phyloP scores from a whole-genome alignment of 2,113 vertebrate species.

The Puntigrus tetrazona region DNA sequence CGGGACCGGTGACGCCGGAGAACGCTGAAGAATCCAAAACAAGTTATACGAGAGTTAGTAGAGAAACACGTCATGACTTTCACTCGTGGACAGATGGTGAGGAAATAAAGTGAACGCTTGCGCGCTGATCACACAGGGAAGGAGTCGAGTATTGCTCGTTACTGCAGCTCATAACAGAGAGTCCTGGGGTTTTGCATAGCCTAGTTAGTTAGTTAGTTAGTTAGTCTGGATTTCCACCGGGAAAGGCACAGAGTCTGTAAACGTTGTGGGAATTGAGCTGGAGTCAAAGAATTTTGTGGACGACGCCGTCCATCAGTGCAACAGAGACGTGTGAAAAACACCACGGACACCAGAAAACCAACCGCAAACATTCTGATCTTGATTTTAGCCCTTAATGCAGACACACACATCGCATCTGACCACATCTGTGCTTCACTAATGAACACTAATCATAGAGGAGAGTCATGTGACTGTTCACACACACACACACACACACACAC shows the following conservation, averaged over 20 bases:
- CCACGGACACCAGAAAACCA: not conserved
- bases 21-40: not conserved
- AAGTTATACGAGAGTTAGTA: not conserved
- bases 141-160: not conserved
- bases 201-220: conserved; percentile 48
- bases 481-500: conserved; percentile 57
- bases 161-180: not conserved
- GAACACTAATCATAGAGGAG: not conserved
- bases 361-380: not conserved
- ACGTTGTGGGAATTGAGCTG: not conserved
- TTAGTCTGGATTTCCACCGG: not conserved
- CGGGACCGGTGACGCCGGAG: not conserved
- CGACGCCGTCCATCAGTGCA: not conserved
- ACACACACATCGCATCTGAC: not conserved
- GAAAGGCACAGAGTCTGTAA: conserved; percentile 35
- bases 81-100: not conserved
- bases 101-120: not conserved
- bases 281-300: not conserved
- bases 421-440: not conserved
- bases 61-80: not conserved
- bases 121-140: not conserved
- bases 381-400: conserved; percentile 8
- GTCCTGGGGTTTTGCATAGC: conserved; percentile 75
- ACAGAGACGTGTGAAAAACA: not conserved
- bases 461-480: conserved; percentile 38